phyloP scores from a whole-genome alignment of 2,113 vertebrate genomes.

The Aspiorhynchus laticeps region DNA sequence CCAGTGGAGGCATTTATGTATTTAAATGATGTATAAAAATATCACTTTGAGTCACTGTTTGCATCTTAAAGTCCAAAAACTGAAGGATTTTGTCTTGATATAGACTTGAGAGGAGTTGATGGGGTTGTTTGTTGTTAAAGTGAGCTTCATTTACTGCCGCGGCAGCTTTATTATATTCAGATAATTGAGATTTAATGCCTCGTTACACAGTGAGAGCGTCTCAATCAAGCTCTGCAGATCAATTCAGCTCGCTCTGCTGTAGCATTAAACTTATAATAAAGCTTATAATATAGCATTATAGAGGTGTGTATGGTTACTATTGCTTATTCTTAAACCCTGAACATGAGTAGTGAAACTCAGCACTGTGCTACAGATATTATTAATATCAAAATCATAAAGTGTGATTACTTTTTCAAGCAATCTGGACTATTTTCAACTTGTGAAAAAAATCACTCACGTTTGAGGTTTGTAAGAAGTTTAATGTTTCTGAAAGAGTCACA shows the following conservation, averaged over 20 bases:
- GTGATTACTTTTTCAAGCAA: too few relatives aligned
- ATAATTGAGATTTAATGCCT: constrained; percentile 28
- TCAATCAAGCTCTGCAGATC: not conserved
- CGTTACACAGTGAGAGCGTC: not conserved
- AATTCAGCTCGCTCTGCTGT: not conserved
- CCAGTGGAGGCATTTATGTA: not conserved
- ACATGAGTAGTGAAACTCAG: not conserved
- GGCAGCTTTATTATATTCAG: not conserved
- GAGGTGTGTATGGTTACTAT: not conserved
- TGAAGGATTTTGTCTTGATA: not conserved
- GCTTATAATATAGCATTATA: not conserved
- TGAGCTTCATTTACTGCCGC: not conserved
- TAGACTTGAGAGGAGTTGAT: not conserved
- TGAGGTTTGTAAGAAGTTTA: too few relatives aligned
- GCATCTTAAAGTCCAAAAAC: not conserved
- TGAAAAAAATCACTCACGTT: too few relatives aligned
- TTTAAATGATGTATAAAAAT: not conserved
- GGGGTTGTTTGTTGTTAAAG: not conserved
- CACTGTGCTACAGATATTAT: too few relatives aligned
- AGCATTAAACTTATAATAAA: not conserved
- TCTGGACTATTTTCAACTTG: too few relatives aligned
- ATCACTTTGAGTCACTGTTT: not conserved
- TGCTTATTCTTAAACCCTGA: not conserved
- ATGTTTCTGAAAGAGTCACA: too few relatives aligned
- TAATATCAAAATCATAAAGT: too few relatives aligned